Conservation (phyloP, 2,888 invertebrate genomes). For the Cheilosia vulpina region DNA sequence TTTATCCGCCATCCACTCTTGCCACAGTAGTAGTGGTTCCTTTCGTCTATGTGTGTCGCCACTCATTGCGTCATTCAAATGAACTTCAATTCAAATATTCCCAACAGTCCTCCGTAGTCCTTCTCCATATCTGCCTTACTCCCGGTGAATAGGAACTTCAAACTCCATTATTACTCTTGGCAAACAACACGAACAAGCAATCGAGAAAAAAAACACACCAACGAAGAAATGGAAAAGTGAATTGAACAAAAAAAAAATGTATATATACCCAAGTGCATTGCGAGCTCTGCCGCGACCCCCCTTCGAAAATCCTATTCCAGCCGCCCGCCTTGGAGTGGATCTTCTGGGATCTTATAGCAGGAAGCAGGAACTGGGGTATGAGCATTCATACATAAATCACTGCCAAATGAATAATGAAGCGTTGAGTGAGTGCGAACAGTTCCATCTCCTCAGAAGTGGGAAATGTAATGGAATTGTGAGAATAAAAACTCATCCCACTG, state of each 20-base stretch:
- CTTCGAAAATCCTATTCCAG: conserved; percentile 26
- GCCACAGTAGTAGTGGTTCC: background rate
- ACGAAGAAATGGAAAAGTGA: conserved; percentile 5
- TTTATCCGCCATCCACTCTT: conserved; percentile 2
- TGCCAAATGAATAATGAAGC: conserved; percentile 73
- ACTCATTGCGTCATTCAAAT: conserved; percentile 67
- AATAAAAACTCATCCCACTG: conserved; percentile 23
- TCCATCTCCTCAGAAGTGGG: conserved; percentile 13
- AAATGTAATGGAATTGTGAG: conserved; percentile 13
- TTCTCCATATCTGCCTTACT: conserved; percentile 27
- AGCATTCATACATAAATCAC: conserved; percentile 74
- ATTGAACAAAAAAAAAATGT: conserved; percentile 9
- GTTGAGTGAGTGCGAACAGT: conserved; percentile 69
- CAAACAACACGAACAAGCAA: conserved; percentile 48
- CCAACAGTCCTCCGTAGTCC: conserved; percentile 55
- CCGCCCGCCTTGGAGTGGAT: conserved; percentile 49
- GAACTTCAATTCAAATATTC: conserved; percentile 71
- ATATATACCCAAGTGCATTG: conserved; percentile 69
- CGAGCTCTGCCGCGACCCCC: conserved; percentile 1
- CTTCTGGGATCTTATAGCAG: conserved; percentile 43
- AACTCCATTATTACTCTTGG: conserved; percentile 74
- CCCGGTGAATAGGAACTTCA: conserved; percentile 61
- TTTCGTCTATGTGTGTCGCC: conserved; percentile 20
- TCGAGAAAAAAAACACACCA: background rate
- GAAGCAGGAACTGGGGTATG: conserved; percentile 49